phyloP scores from a whole-genome alignment of 2,888 invertebrate species.

The Hanleya hanleyi region DNA sequence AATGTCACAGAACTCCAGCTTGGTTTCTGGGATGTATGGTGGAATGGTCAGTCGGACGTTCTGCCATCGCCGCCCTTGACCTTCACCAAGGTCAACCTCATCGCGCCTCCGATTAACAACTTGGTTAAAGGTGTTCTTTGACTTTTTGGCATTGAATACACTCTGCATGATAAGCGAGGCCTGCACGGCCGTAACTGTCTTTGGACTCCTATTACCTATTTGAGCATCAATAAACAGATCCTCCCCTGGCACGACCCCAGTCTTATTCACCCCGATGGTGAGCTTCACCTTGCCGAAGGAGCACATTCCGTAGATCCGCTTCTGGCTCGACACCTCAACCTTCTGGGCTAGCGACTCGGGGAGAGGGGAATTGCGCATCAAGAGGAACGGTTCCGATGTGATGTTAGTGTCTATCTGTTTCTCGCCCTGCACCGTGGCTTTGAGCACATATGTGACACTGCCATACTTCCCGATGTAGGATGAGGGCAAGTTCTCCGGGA shows the following conservation, averaged over 20 bases:
- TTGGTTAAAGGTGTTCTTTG: slow-evolving; percentile 49
- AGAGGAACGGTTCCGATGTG: slow-evolving; percentile 71
- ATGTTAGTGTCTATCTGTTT: slow-evolving; percentile 63
- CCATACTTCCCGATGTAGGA: slow-evolving; percentile 73
- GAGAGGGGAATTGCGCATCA: slow-evolving; percentile 52
- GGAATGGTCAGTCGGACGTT: slow-evolving; percentile 68
- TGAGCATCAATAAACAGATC: slow-evolving; percentile 69
- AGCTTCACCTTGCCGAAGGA: slow-evolving; percentile 64
- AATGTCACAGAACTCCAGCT: slow-evolving; percentile 70
- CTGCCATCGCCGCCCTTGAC: slow-evolving; percentile 70
- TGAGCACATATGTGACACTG: slow-evolving; percentile 71
- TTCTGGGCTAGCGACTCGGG: slow-evolving; percentile 38
- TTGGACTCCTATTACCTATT: slow-evolving; percentile 64
- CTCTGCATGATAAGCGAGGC: slow-evolving; percentile 67
- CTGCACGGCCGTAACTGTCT: slow-evolving; percentile 59
- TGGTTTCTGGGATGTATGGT: slow-evolving; percentile 71
- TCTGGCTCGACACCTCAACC: slow-evolving; percentile 33
- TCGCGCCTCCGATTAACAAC: slow-evolving; percentile 71
- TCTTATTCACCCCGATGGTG: slow-evolving; percentile 54
- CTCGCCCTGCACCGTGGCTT: slow-evolving; percentile 65
- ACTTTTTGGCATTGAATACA: slow-evolving; percentile 64
- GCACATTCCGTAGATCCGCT: slow-evolving; percentile 59
- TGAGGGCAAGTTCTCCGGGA: slow-evolving; percentile 68
- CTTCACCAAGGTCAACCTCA: slow-evolving; percentile 62
- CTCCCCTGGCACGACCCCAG: slow-evolving; percentile 68